These are phyloP conservation scores for Hecatera dysodea DNA, from an alignment of 2,888 invertebrate genomes.

Conservation along the genomic window DNA sequence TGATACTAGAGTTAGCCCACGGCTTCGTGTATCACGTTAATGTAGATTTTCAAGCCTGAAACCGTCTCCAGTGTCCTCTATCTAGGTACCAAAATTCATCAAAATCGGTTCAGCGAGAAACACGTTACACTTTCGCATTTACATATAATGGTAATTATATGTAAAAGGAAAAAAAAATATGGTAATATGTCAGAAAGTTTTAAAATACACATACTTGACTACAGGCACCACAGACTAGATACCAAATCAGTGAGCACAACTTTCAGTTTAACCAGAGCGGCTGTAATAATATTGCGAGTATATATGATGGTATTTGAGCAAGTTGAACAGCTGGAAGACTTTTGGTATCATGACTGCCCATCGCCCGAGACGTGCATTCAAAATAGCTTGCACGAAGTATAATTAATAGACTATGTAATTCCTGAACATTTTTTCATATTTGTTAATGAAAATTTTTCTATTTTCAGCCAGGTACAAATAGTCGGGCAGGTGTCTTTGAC, in stretches of 20 bases:
- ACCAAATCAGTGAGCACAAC: background rate
- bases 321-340: background rate
- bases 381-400: background rate
- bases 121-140: too few relatives aligned
- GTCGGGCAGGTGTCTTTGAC: conserved; percentile 57
- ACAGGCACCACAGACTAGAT: too few relatives aligned
- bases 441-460: conserved; percentile 55
- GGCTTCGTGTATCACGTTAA: too few relatives aligned
- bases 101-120: too few relatives aligned
- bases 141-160: too few relatives aligned
- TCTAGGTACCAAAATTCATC: too few relatives aligned
- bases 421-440: conserved; percentile 10
- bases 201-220: background rate
- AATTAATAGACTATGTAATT: conserved; percentile 7
- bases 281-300: too few relatives aligned
- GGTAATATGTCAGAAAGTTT: background rate
- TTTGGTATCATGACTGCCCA: background rate
- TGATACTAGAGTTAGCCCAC: too few relatives aligned
- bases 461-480: conserved; percentile 57
- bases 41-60: background rate
- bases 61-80: too few relatives aligned
- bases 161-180: too few relatives aligned
- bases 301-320: too few relatives aligned
- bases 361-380: background rate
- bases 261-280: background rate